Base-by-base conservation (phyloP, 2,888 invertebrate genomes). In the Bedellia somnulentella region DNA sequence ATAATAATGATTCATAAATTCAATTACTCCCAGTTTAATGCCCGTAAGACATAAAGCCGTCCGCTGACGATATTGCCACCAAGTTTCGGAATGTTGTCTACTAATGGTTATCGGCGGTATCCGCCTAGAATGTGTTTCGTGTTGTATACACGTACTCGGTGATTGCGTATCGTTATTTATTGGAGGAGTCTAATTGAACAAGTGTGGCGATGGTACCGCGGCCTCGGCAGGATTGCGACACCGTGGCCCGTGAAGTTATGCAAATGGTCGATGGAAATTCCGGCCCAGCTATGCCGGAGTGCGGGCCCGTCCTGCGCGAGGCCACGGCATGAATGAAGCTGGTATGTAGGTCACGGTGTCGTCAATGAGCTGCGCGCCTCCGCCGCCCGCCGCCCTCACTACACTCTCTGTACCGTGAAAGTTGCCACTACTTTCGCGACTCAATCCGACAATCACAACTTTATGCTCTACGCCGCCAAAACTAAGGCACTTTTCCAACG, bases 261-360 rank as follows among this genome's bases (percentile, higher is more conserved):
- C 57, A 66, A 70, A 56, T 59, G 52, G 47, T 44, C 45, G 57
- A 57, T 67, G 64, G 67, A 61, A 63, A 66, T 63, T 62, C 63
- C 60, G 55, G 54, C 51, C 59, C 55, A 52, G 48, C 55, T 53
- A 57, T 51, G 47, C 50, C 46, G 47, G 56, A 55, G 63, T 64
- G 66, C 66, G 68, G n/a, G 64, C 53, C 58, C 52, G 36, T 29
- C 35, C 46, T 33, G 37, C 41, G 47, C 58, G 67, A 61, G 60
- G 67, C 64, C 63, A 56, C 57, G 56, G 70, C 57, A 75, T 75
- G 75, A 75, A 75, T 75, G 75, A 61, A 64, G 55, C 57, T 60
- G 67, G 68, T 68, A 75, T 75, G 70, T 73, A 45, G 75, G 75
- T 64, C 70, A 70, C 70, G 67, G 67, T 71, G 71, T 73, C 75